A percentile compares a stretch with the other conserved stretches of the same genome.
phyloP scores from a whole-genome alignment of 2,888 invertebrate genomes.

The Alloplasta piceator region DNA sequence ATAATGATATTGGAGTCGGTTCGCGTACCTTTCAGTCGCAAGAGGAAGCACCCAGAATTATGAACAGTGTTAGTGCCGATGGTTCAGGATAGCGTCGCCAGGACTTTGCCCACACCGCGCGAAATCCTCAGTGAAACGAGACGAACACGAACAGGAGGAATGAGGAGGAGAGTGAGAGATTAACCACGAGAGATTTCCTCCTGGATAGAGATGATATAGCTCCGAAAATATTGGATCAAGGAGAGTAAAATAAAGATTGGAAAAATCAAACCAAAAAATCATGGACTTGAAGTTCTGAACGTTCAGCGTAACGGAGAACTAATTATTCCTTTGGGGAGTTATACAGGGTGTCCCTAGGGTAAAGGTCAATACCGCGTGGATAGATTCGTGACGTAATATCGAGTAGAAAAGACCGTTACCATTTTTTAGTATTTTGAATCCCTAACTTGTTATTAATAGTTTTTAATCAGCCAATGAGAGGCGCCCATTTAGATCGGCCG shows the following conservation, averaged over 20 bases:
- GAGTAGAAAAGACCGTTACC: too few relatives aligned
- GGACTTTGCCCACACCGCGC: constrained; percentile 10
- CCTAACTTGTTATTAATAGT: too few relatives aligned
- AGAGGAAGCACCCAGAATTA: constrained; percentile 34
- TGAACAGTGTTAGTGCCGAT: neutral
- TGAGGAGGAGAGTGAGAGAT: constrained; percentile 10
- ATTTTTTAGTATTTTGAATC: too few relatives aligned
- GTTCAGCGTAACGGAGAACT: too few relatives aligned
- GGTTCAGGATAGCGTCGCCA: constrained; percentile 49
- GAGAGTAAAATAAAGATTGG: neutral
- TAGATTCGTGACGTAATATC: too few relatives aligned
- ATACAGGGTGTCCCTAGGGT: too few relatives aligned
- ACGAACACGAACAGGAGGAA: constrained; percentile 12
- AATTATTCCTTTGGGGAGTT: too few relatives aligned
- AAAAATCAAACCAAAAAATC: too few relatives aligned
- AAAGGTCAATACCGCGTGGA: too few relatives aligned
- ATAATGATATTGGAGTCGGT: neutral
- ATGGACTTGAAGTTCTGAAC: neutral
- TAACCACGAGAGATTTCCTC: constrained; percentile 36
- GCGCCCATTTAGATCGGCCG: too few relatives aligned
- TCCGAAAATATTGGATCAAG: constrained; percentile 18
- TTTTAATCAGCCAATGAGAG: too few relatives aligned
- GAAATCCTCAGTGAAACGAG: constrained; percentile 16
- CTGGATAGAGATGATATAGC: constrained; percentile 33
- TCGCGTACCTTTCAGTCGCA: constrained; percentile 14